Base-by-base conservation (phyloP, 2,797 vertebrate genomes). In the Phyllotis vaccarum region DNA sequence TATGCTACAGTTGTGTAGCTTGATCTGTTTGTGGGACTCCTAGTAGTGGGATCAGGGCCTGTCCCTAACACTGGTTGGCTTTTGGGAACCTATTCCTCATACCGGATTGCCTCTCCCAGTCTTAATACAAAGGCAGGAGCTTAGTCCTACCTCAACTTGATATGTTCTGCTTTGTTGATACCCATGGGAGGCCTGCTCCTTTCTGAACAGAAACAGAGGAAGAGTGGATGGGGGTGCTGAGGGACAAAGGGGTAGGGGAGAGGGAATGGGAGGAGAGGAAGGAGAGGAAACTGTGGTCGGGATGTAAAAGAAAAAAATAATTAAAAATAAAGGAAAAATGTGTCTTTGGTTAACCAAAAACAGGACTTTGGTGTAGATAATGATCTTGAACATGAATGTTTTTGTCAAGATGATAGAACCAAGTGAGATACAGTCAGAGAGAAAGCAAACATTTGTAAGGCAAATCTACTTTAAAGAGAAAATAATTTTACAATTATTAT, bases 401-500 rank as follows among this genome's bases (percentile, higher is more conserved):
- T 93, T 92, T n/a, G 12, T 89, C 79, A 40, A 24, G 76, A 88
- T 70, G 14, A 54, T 81, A 40, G 22, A 5, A 94, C 89, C 34
- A 91, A 91, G 17, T 34, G 43, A 88, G 29, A 37, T 58, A 46
- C 29, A 66, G 19, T 6, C 1, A 66, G 81, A 49, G 17, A 37
- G 22, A 93, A 83, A 75, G n/a, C 34, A 78, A 94, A 82, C 14
- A 88, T 86, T 86, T 72, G 4, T 82, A 82, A 54, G 21, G 31
- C 72, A 91, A 74, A 87, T 93, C 3, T 56, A 24, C 34, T 90
- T 94, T 87, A 40, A 76, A 90, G 24, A 79, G 34, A 89, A 96
- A 91, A 34, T 34, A 90, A 10, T 82, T 93, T 94, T 82, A 58
- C 81, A 80, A 37, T 54, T 29, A n/a, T n/a, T n/a, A n/a, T n/a